phyloP scores from a whole-genome alignment of 2,113 vertebrate species.

The Hemicordylus capensis region DNA sequence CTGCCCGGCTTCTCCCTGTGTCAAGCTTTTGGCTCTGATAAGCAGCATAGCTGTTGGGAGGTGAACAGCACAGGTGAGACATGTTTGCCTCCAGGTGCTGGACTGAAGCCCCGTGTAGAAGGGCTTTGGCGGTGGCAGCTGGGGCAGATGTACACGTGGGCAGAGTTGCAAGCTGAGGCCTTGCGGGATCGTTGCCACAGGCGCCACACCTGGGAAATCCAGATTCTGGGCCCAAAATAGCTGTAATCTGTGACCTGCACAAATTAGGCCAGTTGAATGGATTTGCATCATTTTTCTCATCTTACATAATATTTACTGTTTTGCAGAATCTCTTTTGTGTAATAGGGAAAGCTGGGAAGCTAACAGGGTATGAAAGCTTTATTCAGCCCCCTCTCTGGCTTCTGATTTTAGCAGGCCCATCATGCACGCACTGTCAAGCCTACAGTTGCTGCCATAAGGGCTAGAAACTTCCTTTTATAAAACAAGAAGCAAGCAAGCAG shows the following conservation, averaged over 20 bases:
- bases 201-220: background rate
- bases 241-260: background rate
- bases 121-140: too few relatives aligned
- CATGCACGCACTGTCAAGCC: too few relatives aligned
- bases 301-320: background rate
- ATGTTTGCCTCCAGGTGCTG: too few relatives aligned
- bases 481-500: background rate
- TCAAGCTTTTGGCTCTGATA: too few relatives aligned
- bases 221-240: background rate
- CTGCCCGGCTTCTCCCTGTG: too few relatives aligned
- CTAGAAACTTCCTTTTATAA: background rate
- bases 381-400: background rate
- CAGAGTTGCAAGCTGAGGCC: background rate
- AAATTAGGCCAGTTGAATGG: too few relatives aligned
- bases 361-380: background rate
- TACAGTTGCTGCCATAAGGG: background rate
- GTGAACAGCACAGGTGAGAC: too few relatives aligned
- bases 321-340: background rate
- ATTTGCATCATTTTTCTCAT: background rate
- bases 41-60: too few relatives aligned
- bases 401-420: background rate
- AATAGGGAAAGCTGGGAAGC: background rate
- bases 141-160: too few relatives aligned
- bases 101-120: too few relatives aligned
- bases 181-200: too few relatives aligned